These are phyloP conservation scores for Mesorhabditis spiculigera DNA, from an alignment of 2,888 invertebrate species.

Conservation along the genomic window DNA sequence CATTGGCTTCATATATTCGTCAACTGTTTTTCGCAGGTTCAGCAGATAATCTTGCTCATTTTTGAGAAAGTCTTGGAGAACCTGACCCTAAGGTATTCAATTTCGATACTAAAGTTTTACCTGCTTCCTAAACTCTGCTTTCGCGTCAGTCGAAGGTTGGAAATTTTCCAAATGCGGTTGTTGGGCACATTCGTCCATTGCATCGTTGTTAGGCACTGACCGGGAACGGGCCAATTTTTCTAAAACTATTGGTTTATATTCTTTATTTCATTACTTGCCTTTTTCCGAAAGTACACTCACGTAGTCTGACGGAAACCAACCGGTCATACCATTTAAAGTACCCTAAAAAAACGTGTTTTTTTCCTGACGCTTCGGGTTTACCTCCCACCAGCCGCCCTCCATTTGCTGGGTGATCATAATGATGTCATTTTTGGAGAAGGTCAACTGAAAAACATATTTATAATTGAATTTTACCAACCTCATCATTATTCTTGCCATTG, in stretches of 20 bases:
- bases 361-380: neutral
- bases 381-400: conserved; percentile 98
- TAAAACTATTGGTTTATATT: conserved; percentile 10
- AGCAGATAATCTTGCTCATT: conserved; percentile 33
- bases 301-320: conserved; percentile 55
- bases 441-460: conserved; percentile 68
- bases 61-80: conserved; percentile 19
- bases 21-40: conserved; percentile 24
- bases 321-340: conserved; percentile 67
- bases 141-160: neutral
- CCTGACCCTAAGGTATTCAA: conserved; percentile 5
- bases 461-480: conserved; percentile 66
- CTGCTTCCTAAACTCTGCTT: conserved; percentile 3
- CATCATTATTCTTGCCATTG: conserved; percentile 94
- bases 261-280: conserved; percentile 18
- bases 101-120: neutral
- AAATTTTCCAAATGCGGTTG: conserved; percentile 1
- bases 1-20: conserved; percentile 25
- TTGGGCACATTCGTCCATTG: conserved; percentile 11
- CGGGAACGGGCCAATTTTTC: conserved; percentile 25
- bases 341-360: conserved; percentile 65
- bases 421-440: conserved; percentile 90
- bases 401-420: conserved; percentile 84
- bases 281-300: conserved; percentile 32
- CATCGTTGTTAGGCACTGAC: conserved; percentile 27